phyloP scores from a whole-genome alignment of 2,797 vertebrate species.

The Eutrigla gurnardus region DNA sequence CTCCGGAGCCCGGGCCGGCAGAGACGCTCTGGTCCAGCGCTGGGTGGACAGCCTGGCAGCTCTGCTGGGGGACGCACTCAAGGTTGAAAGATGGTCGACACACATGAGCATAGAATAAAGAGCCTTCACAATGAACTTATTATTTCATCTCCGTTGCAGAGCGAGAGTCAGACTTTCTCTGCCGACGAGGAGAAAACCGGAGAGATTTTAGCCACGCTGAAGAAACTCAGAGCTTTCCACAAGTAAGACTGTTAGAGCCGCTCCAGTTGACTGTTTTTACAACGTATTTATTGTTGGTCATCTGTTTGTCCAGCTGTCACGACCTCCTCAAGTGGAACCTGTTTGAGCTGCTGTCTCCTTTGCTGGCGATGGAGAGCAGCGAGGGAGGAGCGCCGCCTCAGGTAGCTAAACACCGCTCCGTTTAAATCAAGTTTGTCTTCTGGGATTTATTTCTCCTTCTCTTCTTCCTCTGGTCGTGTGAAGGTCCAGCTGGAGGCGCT shows the following conservation, averaged over 20 bases:
- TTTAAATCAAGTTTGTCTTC: neutral
- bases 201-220: conserved; percentile 80
- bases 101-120: neutral
- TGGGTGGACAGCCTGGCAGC: conserved; percentile 83
- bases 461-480: neutral
- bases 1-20: conserved; percentile 71
- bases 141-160: conserved; percentile 67
- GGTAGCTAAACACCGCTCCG: conserved; percentile 75
- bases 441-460: neutral
- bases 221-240: conserved; percentile 88
- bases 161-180: conserved; percentile 74
- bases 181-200: conserved; percentile 71
- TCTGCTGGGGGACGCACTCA: conserved; percentile 74
- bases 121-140: neutral
- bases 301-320: conserved; percentile 83
- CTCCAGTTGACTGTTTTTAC: neutral
- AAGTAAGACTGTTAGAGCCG: conserved; percentile 82
- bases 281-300: too few relatives aligned
- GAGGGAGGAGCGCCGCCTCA: conserved; percentile 74
- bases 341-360: conserved; percentile 83
- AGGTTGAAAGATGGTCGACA: conserved; percentile 49
- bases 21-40: conserved; percentile 83
- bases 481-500: conserved; percentile 88
- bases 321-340: conserved; percentile 88
- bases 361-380: conserved; percentile 81